Conservation (phyloP, 2,797 vertebrate genomes). For the Cottoperca gobio region DNA sequence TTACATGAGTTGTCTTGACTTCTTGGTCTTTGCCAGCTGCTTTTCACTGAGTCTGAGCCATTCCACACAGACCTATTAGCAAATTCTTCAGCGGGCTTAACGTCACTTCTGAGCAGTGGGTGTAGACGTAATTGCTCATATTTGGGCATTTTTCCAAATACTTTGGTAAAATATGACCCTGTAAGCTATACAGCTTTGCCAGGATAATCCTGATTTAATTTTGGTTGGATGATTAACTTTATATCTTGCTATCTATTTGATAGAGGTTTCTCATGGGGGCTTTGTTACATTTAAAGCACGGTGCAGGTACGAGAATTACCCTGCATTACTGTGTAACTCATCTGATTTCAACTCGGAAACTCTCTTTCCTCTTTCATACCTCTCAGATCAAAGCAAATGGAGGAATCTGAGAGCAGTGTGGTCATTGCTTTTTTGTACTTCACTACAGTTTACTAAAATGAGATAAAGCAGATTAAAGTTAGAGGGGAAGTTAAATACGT, state of each 20-base stretch:
- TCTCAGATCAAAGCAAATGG: constrained; percentile 33
- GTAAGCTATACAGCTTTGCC: constrained; percentile 54
- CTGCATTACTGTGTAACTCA: constrained; percentile 68
- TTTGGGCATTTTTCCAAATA: constrained; percentile 77
- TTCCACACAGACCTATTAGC: constrained; percentile 77
- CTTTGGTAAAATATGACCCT: constrained; percentile 64
- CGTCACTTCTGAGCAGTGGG: constrained; percentile 74
- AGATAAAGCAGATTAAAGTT: constrained; percentile 47
- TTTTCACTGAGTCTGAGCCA: constrained; percentile 60
- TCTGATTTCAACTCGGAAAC: constrained; percentile 63
- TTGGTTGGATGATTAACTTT: constrained; percentile 71
- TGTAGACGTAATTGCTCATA: constrained; percentile 70
- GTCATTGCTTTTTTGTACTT: constrained; percentile 36
- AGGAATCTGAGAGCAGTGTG: constrained; percentile 29
- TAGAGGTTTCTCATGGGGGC: constrained; percentile 66
- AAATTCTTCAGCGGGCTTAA: constrained; percentile 79
- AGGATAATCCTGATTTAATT: constrained; percentile 83
- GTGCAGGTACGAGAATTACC: constrained; percentile 58
- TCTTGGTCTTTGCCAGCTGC: constrained; percentile 69
- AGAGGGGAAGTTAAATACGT: constrained; percentile 33
- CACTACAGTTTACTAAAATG: constrained; percentile 28
- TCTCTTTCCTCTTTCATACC: constrained; percentile 17
- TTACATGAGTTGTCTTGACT: constrained; percentile 74
- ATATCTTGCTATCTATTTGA: constrained; percentile 68
- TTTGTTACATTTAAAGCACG: constrained; percentile 60